Evolutionary conservation across 1,140 invertebrate species (phyloP).

Genomic region (Limonius californicus): DNA sequence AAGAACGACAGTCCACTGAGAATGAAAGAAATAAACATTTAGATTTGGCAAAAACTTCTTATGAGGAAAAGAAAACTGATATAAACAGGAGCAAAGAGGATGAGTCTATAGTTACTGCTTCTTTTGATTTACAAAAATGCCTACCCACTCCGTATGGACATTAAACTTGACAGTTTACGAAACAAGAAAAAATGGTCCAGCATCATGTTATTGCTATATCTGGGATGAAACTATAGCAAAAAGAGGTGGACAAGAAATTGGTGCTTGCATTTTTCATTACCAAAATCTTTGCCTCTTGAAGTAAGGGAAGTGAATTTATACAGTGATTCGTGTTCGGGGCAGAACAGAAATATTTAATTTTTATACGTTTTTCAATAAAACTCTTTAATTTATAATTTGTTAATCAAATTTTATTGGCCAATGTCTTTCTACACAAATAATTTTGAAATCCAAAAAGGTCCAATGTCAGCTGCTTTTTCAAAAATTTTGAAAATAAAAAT

Average conservation of each 20-base stretch:
- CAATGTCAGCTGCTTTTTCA: no score
- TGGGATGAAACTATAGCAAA: conserved; percentile 9
- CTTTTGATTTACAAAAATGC: conserved; percentile 26
- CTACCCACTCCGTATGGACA: conserved; percentile 21
- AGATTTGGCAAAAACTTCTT: neutral
- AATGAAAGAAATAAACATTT: neutral
- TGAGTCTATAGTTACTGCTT: conserved; percentile 19
- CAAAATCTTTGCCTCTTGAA: neutral
- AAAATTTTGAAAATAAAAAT: no score
- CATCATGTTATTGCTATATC: neutral
- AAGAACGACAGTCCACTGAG: no score
- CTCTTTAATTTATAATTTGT: no score
- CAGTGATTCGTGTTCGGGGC: neutral
- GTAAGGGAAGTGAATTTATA: conserved; percentile 5
- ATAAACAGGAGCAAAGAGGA: neutral
- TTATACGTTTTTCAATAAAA: no score
- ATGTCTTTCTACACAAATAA: no score
- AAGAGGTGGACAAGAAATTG: neutral
- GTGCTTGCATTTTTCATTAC: neutral
- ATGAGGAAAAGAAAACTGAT: neutral
- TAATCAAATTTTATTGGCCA: no score
- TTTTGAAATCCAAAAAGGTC: no score
- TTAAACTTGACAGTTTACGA: neutral
- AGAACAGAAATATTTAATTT: neutral
- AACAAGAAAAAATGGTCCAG: no score